These are phyloP conservation scores for Drosophila pullipes DNA, from an alignment of 2,888 invertebrate genomes.

Conservation along the genomic window DNA sequence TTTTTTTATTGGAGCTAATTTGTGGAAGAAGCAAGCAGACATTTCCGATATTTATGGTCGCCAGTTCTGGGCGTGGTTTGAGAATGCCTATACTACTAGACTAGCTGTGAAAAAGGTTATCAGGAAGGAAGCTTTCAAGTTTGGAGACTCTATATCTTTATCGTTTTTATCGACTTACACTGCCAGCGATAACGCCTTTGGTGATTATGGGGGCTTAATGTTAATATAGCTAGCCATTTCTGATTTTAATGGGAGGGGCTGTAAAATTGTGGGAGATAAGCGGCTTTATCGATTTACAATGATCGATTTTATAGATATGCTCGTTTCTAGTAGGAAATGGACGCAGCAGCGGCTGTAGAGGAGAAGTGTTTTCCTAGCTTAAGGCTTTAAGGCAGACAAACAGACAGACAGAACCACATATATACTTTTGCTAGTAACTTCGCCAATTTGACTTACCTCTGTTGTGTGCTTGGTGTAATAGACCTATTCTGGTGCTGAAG, in stretches of 20 bases:
- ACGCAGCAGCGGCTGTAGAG: too few species aligned
- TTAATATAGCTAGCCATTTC: too few species aligned
- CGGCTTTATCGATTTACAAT: background rate
- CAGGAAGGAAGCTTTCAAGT: background rate
- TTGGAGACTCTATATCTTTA: background rate
- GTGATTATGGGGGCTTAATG: background rate
- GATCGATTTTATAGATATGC: background rate
- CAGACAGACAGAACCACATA: background rate
- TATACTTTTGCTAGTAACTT: background rate
- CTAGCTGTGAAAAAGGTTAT: background rate
- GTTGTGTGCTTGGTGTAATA: conserved; percentile 71
- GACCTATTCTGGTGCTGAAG: conserved; percentile 96
- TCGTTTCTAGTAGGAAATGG: too few species aligned
- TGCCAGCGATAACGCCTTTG: background rate
- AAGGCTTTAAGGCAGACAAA: too few species aligned
- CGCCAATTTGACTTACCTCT: background rate
- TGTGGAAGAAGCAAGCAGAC: background rate
- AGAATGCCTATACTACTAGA: background rate
- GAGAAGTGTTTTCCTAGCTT: background rate
- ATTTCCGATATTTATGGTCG: background rate
- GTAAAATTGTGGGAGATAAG: background rate
- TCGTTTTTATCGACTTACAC: background rate
- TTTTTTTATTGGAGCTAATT: too few species aligned
- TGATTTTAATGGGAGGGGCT: background rate
- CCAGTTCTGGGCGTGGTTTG: background rate